These are phyloP conservation scores for Phaethornis superciliosus DNA, from an alignment of 2,113 vertebrate genomes.

Conservation along the genomic window DNA sequence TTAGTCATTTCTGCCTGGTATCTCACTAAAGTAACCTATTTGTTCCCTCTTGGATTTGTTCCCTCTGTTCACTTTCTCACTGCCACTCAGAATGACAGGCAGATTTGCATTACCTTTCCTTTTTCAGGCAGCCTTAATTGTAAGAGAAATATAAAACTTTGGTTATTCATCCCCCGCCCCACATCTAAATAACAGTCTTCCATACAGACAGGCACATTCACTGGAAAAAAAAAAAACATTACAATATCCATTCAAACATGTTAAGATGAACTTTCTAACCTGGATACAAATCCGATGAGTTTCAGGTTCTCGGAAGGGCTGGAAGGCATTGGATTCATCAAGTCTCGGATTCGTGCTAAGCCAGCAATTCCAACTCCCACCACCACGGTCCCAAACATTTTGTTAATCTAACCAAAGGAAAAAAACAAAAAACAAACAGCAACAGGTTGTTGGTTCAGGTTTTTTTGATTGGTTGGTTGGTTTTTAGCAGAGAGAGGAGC, in stretches of 20 bases:
- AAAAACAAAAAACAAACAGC: background rate
- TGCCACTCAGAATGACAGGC: background rate
- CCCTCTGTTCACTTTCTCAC: background rate
- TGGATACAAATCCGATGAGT: slow-evolving; percentile 89
- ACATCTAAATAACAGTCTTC: background rate
- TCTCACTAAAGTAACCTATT: background rate
- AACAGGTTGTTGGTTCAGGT: background rate
- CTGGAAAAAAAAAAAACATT: background rate
- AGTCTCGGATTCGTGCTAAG: slow-evolving; percentile 84
- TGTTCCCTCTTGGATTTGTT: background rate
- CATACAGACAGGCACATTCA: background rate
- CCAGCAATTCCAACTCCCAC: slow-evolving; percentile 90
- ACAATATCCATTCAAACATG: background rate
- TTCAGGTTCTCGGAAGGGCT: slow-evolving; percentile 81
- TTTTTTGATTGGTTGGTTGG: background rate
- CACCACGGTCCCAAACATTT: slow-evolving; percentile 90
- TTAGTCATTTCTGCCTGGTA: background rate
- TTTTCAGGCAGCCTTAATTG: background rate
- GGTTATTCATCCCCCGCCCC: background rate
- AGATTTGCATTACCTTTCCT: background rate
- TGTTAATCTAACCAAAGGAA: slow-evolving; percentile 42
- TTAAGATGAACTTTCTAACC: slow-evolving; percentile 74
- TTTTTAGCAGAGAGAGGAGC: background rate
- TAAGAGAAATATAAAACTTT: background rate
- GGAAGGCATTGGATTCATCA: slow-evolving; percentile 77